Evolutionary conservation across 2,113 vertebrate genomes (phyloP).

Genomic region (Carettochelys insculpta): DNA sequence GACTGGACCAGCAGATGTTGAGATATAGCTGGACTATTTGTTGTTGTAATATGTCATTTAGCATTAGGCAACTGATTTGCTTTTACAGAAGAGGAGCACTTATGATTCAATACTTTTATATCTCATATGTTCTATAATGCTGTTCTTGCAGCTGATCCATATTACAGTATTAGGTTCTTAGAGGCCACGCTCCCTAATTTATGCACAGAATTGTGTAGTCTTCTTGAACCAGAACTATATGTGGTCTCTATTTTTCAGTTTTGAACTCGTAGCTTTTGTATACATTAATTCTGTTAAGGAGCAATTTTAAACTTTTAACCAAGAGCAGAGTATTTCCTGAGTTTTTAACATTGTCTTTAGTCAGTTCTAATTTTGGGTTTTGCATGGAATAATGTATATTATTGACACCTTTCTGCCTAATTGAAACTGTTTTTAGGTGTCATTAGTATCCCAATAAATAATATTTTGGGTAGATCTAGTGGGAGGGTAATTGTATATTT

Average conservation of each 20-base stretch:
- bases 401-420: neutral
- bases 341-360: neutral
- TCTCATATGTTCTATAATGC: neutral
- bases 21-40: neutral
- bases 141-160: neutral
- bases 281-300: neutral
- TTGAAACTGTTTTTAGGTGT: neutral
- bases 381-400: neutral
- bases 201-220: neutral
- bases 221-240: neutral
- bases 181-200: neutral
- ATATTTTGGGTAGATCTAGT: neutral
- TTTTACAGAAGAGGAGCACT: neutral
- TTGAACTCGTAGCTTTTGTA: neutral
- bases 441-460: neutral
- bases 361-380: neutral
- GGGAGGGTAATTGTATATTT: neutral
- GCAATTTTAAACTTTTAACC: neutral
- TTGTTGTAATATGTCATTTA: conserved; percentile 18
- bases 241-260: neutral
- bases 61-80: neutral
- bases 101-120: neutral
- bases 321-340: neutral
- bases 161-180: neutral
- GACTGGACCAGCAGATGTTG: neutral